Conservation (phyloP, 1,140 invertebrate species). For the Grapholita molesta region DNA sequence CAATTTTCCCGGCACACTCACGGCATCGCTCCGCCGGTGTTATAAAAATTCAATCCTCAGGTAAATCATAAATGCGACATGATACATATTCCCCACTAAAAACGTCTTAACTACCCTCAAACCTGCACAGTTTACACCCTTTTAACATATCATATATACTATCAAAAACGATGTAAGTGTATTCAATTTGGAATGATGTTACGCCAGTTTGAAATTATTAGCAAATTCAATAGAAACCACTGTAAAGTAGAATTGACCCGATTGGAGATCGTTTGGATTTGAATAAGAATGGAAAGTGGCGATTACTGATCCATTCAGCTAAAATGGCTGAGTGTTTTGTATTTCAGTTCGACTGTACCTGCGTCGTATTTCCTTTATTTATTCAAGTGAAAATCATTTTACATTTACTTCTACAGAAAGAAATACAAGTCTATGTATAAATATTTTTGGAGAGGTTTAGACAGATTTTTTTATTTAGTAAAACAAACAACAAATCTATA, state of each 20-base stretch:
- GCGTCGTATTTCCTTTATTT: not conserved
- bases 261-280: not conserved
- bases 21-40: not conserved
- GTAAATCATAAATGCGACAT: slow-evolving; percentile 15
- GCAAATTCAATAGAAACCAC: not conserved
- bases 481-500: too few species aligned
- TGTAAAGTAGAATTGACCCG: not conserved
- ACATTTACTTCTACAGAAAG: too few species aligned
- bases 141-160: not conserved
- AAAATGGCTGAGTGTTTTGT: not conserved
- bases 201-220: not conserved
- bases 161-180: not conserved
- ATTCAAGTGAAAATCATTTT: too few species aligned
- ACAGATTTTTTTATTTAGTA: too few species aligned
- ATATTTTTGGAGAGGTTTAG: too few species aligned
- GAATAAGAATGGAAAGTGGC: not conserved
- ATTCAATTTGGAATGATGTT: not conserved
- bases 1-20: not conserved
- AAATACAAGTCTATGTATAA: too few species aligned
- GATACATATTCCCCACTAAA: not conserved
- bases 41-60: slow-evolving; percentile 9
- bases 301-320: not conserved
- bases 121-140: not conserved
- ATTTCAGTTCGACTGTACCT: not conserved
- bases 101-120: not conserved